Base-by-base conservation (phyloP, 64 coral and sea anemone genomes). In the Porites lutea region DNA sequence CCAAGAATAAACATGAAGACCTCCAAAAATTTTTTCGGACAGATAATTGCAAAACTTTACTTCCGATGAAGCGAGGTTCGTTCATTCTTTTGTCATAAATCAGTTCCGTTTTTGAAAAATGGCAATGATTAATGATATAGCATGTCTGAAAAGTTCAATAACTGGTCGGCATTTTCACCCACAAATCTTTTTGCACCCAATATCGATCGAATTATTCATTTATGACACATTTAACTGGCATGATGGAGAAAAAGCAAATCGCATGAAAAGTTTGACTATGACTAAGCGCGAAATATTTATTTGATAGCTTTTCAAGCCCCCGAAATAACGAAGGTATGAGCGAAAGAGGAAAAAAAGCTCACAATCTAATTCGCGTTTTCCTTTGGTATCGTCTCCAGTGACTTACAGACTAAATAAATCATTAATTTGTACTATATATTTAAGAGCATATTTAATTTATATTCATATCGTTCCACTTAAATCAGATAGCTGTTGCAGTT, bases 361-460 rank as follows among this genome's bases (percentile, higher is more conserved):
- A 65, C 5, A 46, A 65, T 19, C 23, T 23, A 82, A 48, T 18
- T 82, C 66, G 13, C 27, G 14, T 80, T 62, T 43, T 61, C 14
- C 12, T 18, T 5, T 23, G 57, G 44, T 43, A 45, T 59, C 37
- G 14, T 49, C 12, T 82, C 8, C 27, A 37, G 27, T 37, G 27
- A 37, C 27, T 18, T 16, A 6, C 13, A 49, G 79, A 9, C 77
- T 13, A 37, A 37, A 37, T 37, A 37, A 37, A 37, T 37, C 22
- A 21, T 65, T 49, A 2, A 60, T 65, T 65, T 48, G n/a, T 50
- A 45, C 3, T 10, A 50, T 2, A 13, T 51, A 52, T 69, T 84
- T 84, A 84, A 49, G 10, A 20, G 8, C 46, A 22, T 68, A 84
- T 67, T 84, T 69, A 68, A 52, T 65, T 67, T 51, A 50, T 68